A percentile compares a stretch with the other conserved stretches of the same genome.
Evolutionary conservation across 2,113 vertebrate genomes (phyloP).

Genomic region (Sinocyclocheilus grahami): DNA sequence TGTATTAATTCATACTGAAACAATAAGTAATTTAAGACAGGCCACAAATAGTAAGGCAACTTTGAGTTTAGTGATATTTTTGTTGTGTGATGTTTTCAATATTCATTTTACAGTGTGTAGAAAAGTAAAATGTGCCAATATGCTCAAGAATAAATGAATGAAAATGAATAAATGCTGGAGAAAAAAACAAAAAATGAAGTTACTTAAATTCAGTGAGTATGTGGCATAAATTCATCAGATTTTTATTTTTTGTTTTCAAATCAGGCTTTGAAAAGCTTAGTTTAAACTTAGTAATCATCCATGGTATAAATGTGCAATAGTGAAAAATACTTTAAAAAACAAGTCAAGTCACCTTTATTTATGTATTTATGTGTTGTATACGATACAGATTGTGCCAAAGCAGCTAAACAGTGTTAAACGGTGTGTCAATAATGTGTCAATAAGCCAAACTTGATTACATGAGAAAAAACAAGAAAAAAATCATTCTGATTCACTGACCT

Average conservation of each 20-base stretch:
- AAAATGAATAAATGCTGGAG: no score
- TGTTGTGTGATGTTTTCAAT: background rate
- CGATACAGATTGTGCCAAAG: no score
- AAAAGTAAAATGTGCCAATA: background rate
- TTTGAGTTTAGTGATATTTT: background rate
- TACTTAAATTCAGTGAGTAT: background rate
- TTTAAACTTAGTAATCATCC: no score
- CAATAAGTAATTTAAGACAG: background rate
- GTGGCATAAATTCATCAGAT: background rate
- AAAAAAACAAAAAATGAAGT: no score
- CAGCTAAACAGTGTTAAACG: no score
- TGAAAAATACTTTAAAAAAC: no score
- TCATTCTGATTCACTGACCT: conserved; percentile 75
- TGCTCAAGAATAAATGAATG: background rate
- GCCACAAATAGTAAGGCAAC: background rate
- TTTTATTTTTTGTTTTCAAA: background rate
- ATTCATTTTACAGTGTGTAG: background rate
- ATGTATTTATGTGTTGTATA: no score
- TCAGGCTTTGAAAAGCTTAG: no score
- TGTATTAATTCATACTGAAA: background rate
- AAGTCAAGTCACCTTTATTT: no score
- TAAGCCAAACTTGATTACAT: no score
- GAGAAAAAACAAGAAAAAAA: background rate
- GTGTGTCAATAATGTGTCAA: no score
- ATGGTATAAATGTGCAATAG: background rate